Evolutionary conservation across 2,113 vertebrate species (phyloP).

Genomic region (Castor canadensis): DNA sequence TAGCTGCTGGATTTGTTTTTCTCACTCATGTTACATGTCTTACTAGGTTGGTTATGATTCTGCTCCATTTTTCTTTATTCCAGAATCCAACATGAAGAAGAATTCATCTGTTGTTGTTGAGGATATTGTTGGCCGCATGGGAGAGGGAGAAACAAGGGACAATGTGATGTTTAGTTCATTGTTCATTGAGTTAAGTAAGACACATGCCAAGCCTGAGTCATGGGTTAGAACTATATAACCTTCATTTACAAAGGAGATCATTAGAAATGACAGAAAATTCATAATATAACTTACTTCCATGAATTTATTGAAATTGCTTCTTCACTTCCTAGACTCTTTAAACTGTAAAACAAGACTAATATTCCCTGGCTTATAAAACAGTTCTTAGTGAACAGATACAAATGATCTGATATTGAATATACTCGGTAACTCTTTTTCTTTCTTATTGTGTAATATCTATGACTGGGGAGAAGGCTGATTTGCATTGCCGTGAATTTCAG

Average conservation of each 20-base stretch:
- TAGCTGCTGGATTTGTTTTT: not conserved
- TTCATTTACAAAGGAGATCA: not conserved
- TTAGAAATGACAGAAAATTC: not conserved
- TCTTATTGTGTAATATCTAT: not conserved
- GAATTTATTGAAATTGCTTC: not conserved
- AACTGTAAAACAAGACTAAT: not conserved
- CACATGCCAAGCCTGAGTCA: not conserved
- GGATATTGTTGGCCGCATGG: not conserved
- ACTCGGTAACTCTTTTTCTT: not conserved
- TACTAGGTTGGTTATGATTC: not conserved
- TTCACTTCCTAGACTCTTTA: not conserved
- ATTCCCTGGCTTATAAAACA: not conserved
- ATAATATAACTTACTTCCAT: not conserved
- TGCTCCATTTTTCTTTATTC: not conserved
- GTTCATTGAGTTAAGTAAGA: not conserved
- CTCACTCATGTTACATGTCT: not conserved
- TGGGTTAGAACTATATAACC: not conserved
- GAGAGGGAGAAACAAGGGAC: not conserved
- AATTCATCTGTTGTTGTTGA: not conserved
- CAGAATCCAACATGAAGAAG: not conserved
- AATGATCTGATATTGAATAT: not conserved
- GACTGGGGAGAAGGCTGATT: not conserved
- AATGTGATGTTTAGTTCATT: not conserved
- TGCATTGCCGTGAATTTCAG: conserved; percentile 9
- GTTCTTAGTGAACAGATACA: not conserved